Evolutionary conservation across 2,888 invertebrate species (phyloP).

Genomic region (Agrotis exclamationis): DNA sequence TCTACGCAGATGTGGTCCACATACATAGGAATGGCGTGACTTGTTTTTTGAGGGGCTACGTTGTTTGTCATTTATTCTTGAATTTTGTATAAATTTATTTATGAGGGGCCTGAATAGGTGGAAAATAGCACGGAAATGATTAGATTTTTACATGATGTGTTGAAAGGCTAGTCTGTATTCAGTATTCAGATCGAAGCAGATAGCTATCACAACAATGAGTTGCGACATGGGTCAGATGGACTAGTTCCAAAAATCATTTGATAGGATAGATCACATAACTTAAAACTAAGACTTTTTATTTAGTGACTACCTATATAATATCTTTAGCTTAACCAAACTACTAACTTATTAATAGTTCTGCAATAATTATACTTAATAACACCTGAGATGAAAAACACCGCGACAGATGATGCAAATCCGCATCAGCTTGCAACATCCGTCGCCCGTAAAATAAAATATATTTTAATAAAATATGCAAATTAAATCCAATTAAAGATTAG

Average conservation of each 20-base stretch:
- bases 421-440: slow-evolving; percentile 40
- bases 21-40: slow-evolving; percentile 65
- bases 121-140: slow-evolving; percentile 70
- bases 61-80: slow-evolving; percentile 71
- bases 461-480: slow-evolving; percentile 47
- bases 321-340: too few species aligned
- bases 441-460: slow-evolving; percentile 18
- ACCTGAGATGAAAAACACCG: slow-evolving; percentile 4
- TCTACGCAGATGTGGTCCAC: slow-evolving; percentile 60
- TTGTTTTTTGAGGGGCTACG: slow-evolving; percentile 68
- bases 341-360: not conserved
- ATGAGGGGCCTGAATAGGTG: slow-evolving; percentile 81
- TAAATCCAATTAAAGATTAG: slow-evolving; percentile 57
- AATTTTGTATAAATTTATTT: slow-evolving; percentile 77
- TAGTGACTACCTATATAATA: not conserved
- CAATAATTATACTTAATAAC: slow-evolving; percentile 7
- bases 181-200: not conserved
- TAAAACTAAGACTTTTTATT: not conserved
- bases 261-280: not conserved
- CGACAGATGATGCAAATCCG: slow-evolving; percentile 34
- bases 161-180: slow-evolving; percentile 9
- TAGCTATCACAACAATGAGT: not conserved
- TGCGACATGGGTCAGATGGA: not conserved
- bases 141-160: slow-evolving; percentile 43
- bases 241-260: not conserved